Base-by-base conservation (phyloP, 1,140 invertebrate genomes). In the Drosophila tropicalis region DNA sequence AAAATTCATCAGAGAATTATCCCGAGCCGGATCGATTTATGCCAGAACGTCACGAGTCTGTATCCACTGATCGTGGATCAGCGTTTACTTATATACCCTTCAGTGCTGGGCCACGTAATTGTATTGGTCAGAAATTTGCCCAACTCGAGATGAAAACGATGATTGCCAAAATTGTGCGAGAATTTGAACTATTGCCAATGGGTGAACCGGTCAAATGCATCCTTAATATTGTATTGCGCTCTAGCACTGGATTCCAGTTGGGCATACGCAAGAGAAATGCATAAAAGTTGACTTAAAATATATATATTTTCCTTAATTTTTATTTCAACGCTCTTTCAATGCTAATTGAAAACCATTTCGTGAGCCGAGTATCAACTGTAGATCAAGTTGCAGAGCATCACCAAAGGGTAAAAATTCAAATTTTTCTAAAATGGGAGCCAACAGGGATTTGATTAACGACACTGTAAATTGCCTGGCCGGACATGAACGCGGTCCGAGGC, bases 21-120 rank as follows among this genome's bases (percentile, higher is more conserved):
- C 5, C 57, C 6, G 67, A 92, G 7, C 71, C 80, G 0, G 25
- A 64, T 3, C 76, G 74, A 1, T 96, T 95, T 76, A 91, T 95
- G 84, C 95, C 96, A 0, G 95, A 96, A 15, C 92, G 95, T 44
- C 95, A 96, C 84, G 29, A 29, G 29, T 5, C 5, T 5, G 63
- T 81, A 68, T 36, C 92, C 67, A 51, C 74, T 0, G 67, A 82
- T 17, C 81, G 81, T n/a, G 76, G 92, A 13, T 91, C 93, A 22
- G 93, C 93, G 17, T 95, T 92, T 70, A 90, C 93, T 2, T 95
- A 94, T 78, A 92, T 96, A n/a, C 95, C 95, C 3, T 96, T 96
- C 72, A 95, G 95, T 77, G 95, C 94, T 5, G 95, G 95, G 10
- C 93, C 93, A 0, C 92, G 95, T 56, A 96, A 96, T 81, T 96